These are phyloP conservation scores for Miltochrista miniata DNA, from an alignment of 2,888 invertebrate species.

Conservation along the genomic window DNA sequence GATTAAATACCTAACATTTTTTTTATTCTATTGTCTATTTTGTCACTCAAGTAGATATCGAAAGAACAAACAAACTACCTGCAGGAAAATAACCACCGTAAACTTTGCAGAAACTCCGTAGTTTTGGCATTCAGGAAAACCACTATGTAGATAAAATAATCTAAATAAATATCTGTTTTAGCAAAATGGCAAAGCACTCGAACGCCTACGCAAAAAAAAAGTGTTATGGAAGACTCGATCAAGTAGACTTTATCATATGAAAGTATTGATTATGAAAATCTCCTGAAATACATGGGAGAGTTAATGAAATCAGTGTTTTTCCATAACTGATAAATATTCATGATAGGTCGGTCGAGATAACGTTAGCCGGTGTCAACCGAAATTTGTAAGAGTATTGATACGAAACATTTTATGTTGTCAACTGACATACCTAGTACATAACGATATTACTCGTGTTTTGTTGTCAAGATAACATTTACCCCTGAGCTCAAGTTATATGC, in stretches of 20 bases:
- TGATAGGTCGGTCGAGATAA: constrained; percentile 61
- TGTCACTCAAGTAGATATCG: no score
- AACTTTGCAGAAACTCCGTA: no score
- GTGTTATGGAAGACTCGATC: no score
- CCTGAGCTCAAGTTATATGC: constrained; percentile 11
- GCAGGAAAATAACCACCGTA: no score
- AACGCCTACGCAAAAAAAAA: no score
- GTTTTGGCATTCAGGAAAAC: no score
- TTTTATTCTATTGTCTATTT: no score
- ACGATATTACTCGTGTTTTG: constrained; percentile 6
- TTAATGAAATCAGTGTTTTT: constrained; percentile 65
- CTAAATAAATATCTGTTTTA: no score
- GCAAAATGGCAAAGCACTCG: no score
- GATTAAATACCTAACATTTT: no score
- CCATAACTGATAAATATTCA: constrained; percentile 75
- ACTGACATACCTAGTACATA: background rate
- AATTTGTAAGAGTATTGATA: constrained; percentile 34
- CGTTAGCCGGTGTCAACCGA: constrained; percentile 46
- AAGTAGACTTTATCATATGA: constrained; percentile 27
- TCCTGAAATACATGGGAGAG: constrained; percentile 34
- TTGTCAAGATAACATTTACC: constrained; percentile 13
- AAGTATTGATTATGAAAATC: constrained; percentile 45
- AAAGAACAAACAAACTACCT: no score
- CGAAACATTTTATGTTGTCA: constrained; percentile 9
- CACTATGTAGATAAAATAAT: no score